Evolutionary conservation across 2,797 vertebrate species (phyloP).

Genomic region (Cyprinodon diabolis): DNA sequence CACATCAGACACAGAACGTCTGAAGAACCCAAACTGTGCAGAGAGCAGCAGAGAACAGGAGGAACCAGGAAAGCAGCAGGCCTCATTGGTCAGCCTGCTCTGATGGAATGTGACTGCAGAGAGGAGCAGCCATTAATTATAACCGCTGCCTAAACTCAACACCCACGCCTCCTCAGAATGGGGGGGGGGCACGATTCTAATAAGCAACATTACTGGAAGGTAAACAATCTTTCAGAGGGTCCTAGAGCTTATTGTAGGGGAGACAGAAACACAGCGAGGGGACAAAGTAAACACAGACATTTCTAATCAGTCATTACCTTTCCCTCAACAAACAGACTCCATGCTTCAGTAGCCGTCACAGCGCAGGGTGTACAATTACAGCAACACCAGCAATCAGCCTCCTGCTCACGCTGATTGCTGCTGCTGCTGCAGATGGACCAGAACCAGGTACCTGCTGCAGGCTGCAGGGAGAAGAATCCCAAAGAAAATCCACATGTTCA

Average conservation of each 20-base stretch:
- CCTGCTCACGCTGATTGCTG: conserved; percentile 4
- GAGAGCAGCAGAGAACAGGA: conserved; percentile 1
- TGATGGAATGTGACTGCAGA: conserved; percentile 78
- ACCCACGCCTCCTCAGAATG: conserved; percentile 48
- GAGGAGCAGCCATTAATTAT: conserved; percentile 66
- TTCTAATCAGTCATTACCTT: conserved; percentile 40
- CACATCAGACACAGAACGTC: not conserved
- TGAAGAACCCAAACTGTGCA: conserved; percentile 22
- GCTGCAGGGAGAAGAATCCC: too few species aligned
- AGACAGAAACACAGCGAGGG: conserved; percentile 23
- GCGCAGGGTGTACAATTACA: conserved; percentile 27
- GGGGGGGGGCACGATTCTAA: conserved; percentile 60
- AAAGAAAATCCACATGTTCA: too few species aligned
- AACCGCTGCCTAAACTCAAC: conserved; percentile 59
- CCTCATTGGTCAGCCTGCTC: conserved; percentile 53
- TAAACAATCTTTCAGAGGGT: conserved; percentile 35
- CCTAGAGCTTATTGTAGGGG: conserved; percentile 36
- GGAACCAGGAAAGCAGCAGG: conserved; percentile 36
- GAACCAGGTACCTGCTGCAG: not conserved
- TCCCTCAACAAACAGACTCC: conserved; percentile 45
- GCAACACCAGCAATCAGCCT: conserved; percentile 30
- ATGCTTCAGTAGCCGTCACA: conserved; percentile 36
- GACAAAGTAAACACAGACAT: conserved; percentile 32
- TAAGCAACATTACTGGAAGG: conserved; percentile 57
- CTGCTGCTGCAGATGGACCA: conserved; percentile 6